A percentile compares a stretch with the other conserved stretches of the same genome.
Evolutionary conservation across 2,113 vertebrate genomes (phyloP).

Genomic region (Arothron firmamentum): DNA sequence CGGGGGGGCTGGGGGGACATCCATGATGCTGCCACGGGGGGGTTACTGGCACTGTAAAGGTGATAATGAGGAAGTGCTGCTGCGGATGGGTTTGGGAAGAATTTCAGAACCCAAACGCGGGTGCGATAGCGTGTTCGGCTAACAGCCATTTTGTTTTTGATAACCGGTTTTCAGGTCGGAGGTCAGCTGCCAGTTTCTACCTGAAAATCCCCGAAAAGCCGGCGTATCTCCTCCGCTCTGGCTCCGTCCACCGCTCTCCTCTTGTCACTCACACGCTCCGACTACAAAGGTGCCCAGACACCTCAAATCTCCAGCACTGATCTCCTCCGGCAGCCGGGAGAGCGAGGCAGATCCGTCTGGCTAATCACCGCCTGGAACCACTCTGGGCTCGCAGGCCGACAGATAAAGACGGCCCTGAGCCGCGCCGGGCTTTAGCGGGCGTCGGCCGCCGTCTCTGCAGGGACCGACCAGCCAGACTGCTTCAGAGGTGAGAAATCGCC

Average conservation of each 20-base stretch:
- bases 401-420: slow-evolving; percentile 69
- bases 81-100: too few relatives aligned
- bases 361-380: slow-evolving; percentile 73
- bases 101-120: too few relatives aligned
- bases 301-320: slow-evolving; percentile 67
- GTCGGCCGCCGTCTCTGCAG: slow-evolving; percentile 54
- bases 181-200: too few relatives aligned
- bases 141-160: too few relatives aligned
- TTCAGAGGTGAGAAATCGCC: slow-evolving; percentile 62
- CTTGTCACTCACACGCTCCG: slow-evolving; percentile 58
- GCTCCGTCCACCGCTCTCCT: slow-evolving; percentile 46
- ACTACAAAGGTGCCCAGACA: slow-evolving; percentile 66
- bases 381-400: slow-evolving; percentile 61
- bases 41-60: slow-evolving; percentile 82
- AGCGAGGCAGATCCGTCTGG: slow-evolving; percentile 61
- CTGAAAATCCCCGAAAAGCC: too few relatives aligned
- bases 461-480: slow-evolving; percentile 61
- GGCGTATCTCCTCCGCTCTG: slow-evolving; percentile 23
- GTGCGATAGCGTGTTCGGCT: too few relatives aligned
- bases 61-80: too few relatives aligned
- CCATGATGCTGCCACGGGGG: slow-evolving; percentile 79
- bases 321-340: slow-evolving; percentile 62
- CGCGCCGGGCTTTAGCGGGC: slow-evolving; percentile 67
- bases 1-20: slow-evolving; percentile 37
- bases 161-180: too few relatives aligned